Conservation (phyloP, 2,113 vertebrate species). For the Aspiorhynchus laticeps region DNA sequence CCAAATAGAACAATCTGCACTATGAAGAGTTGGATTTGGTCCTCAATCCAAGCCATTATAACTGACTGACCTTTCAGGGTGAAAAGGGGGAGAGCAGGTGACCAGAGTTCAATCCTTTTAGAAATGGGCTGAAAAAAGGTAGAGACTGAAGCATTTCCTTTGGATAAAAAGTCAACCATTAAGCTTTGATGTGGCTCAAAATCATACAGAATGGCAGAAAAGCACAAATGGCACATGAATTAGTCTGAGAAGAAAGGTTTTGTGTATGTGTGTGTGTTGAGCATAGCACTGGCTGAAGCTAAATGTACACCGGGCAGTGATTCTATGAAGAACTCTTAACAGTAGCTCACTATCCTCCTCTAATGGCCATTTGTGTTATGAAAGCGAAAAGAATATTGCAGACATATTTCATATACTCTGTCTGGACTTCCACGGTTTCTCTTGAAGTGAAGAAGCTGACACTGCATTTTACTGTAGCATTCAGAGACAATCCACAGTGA, state of each 20-base stretch:
- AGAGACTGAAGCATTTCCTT: conserved; percentile 30
- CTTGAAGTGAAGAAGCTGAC: conserved; percentile 15
- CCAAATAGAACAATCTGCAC: conserved; percentile 3
- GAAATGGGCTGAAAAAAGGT: conserved; percentile 27
- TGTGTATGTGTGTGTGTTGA: conserved; percentile 9
- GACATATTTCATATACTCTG: conserved; percentile 2
- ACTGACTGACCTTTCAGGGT: conserved; percentile 41
- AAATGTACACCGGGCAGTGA: background rate
- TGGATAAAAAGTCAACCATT: background rate
- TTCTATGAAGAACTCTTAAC: conserved; percentile 13
- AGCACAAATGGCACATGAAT: background rate
- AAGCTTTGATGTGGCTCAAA: conserved; percentile 27
- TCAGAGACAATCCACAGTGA: background rate
- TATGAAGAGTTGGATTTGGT: conserved; percentile 18
- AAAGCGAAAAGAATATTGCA: conserved; percentile 12
- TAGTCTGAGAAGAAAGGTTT: background rate
- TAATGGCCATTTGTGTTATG: conserved; percentile 47
- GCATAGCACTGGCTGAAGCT: background rate
- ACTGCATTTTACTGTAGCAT: conserved; percentile 12
- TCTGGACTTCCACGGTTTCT: background rate
- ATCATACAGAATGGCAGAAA: conserved; percentile 6
- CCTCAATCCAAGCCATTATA: conserved; percentile 34
- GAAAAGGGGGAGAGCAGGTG: conserved; percentile 31
- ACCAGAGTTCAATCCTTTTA: conserved; percentile 49
- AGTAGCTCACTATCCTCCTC: conserved; percentile 55